These are phyloP conservation scores for Labroides dimidiatus DNA, from an alignment of 2,797 vertebrate species.

Conservation along the genomic window DNA sequence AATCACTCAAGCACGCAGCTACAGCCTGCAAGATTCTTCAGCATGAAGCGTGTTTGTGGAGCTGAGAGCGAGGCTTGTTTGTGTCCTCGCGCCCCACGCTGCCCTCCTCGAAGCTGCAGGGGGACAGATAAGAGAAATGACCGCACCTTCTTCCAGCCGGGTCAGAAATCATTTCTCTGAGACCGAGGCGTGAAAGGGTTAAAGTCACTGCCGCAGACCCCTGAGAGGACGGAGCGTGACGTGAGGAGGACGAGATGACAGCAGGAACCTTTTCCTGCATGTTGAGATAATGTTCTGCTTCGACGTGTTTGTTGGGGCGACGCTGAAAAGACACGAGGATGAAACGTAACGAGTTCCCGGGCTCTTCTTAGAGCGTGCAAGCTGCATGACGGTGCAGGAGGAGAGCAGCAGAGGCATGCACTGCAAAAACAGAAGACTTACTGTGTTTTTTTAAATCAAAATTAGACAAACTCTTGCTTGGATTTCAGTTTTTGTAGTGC, in stretches of 20 bases:
- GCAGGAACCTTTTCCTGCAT: constrained; percentile 28
- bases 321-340: constrained; percentile 15
- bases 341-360: not conserved
- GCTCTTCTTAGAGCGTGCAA: too few relatives aligned
- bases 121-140: constrained; percentile 59
- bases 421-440: too few relatives aligned
- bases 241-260: constrained; percentile 39
- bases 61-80: too few relatives aligned
- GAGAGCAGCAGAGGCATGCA: too few relatives aligned
- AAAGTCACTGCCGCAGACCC: constrained; percentile 10
- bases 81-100: too few relatives aligned
- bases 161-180: constrained; percentile 18
- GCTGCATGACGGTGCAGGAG: too few relatives aligned
- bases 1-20: constrained; percentile 52
- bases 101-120: constrained; percentile 53
- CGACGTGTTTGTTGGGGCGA: constrained; percentile 49
- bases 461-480: too few relatives aligned
- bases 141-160: constrained; percentile 18
- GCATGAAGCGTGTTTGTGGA: constrained; percentile 27
- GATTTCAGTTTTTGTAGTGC: too few relatives aligned
- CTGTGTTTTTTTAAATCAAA: too few relatives aligned
- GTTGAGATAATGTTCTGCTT: constrained; percentile 8
- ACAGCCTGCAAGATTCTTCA: constrained; percentile 23
- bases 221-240: constrained; percentile 15
- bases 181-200: constrained; percentile 11